A percentile compares a stretch with the other conserved stretches of the same genome.
phyloP scores from a whole-genome alignment of 2,113 vertebrate species.

The Phocoena sinus region DNA sequence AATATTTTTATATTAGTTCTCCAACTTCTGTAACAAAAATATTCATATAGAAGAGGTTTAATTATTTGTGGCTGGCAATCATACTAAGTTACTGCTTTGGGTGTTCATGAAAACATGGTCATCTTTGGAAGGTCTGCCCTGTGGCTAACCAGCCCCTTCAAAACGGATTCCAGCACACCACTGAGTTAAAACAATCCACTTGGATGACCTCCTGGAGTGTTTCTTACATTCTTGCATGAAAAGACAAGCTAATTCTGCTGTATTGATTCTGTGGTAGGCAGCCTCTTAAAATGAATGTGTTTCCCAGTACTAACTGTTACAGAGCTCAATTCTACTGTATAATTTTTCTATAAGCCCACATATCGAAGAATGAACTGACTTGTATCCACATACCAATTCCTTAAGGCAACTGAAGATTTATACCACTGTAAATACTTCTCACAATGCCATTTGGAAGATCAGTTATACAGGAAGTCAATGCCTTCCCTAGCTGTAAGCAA shows the following conservation, averaged over 20 bases:
- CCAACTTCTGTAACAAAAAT: neutral
- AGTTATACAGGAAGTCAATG: neutral
- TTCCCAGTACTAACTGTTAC: conserved; percentile 23
- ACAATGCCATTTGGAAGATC: conserved; percentile 43
- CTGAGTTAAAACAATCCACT: neutral
- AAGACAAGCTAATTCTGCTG: neutral
- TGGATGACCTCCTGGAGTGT: neutral
- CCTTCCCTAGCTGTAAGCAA: neutral
- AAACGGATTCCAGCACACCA: neutral
- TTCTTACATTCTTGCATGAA: neutral
- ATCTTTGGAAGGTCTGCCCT: neutral
- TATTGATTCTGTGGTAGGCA: neutral
- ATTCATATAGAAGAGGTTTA: neutral
- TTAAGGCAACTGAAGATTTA: conserved; percentile 1
- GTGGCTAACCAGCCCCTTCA: neutral
- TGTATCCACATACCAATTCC: conserved; percentile 3
- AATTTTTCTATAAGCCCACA: conserved; percentile 11
- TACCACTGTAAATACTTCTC: conserved; percentile 22
- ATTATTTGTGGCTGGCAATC: neutral
- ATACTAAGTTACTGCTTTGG: neutral
- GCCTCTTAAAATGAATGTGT: neutral
- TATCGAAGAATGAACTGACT: conserved; percentile 20
- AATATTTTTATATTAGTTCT: neutral
- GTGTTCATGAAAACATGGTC: neutral
- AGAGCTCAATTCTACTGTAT: conserved; percentile 3